Conservation (phyloP, 2,888 invertebrate genomes). For the Ptilodon capucinus region DNA sequence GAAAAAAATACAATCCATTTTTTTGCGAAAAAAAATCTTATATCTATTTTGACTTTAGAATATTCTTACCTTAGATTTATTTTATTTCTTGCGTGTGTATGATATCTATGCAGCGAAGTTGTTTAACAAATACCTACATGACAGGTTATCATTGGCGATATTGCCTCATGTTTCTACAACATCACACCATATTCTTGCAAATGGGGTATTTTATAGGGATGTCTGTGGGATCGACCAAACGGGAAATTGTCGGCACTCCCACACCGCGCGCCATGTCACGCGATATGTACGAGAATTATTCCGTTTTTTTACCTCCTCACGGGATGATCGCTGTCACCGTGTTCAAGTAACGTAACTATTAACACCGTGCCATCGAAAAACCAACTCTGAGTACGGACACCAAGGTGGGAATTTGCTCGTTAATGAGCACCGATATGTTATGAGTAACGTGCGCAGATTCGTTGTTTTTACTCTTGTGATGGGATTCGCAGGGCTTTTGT, state of each 20-base stretch:
- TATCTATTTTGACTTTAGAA: no score
- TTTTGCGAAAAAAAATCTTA: no score
- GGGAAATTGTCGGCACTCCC: conserved; percentile 70
- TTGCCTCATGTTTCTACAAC: conserved; percentile 19
- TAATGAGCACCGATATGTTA: conserved; percentile 31
- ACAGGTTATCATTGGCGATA: conserved; percentile 19
- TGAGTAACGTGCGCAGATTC: conserved; percentile 50
- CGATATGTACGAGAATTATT: conserved; percentile 71
- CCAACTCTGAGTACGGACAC: conserved; percentile 10
- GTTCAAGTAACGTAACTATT: conserved; percentile 46
- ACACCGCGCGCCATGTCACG: conserved; percentile 61
- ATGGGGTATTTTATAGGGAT: conserved; percentile 58
- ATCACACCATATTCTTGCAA: conserved; percentile 52
- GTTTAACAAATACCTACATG: no score
- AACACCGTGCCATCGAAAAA: conserved; percentile 8
- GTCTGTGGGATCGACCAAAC: conserved; percentile 59
- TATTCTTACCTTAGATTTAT: no score
- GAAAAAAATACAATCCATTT: no score
- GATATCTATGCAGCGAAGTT: no score
- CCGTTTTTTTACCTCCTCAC: conserved; percentile 69
- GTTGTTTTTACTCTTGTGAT: conserved; percentile 69
- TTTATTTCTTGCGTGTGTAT: no score
- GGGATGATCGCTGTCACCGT: conserved; percentile 49
- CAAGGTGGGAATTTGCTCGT: conserved; percentile 25
- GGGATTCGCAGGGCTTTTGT: conserved; percentile 69